Evolutionary conservation across 2,797 vertebrate species (phyloP).

Genomic region (Peromyscus aztecus): DNA sequence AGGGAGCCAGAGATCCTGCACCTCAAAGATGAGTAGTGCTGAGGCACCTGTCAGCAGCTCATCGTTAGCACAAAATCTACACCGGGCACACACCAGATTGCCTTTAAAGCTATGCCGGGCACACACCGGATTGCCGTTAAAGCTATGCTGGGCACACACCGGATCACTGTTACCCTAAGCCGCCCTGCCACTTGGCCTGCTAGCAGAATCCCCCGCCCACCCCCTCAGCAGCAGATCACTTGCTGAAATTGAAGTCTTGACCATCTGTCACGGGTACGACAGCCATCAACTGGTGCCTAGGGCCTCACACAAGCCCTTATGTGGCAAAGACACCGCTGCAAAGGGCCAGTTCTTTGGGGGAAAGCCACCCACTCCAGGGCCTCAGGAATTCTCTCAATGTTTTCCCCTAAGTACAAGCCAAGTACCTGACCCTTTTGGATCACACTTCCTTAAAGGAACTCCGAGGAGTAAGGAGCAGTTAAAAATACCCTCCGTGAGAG

Average conservation of each 20-base stretch:
- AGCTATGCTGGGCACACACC: conserved; percentile 88
- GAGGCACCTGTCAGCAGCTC: conserved; percentile 88
- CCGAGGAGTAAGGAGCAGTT: conserved; percentile 64
- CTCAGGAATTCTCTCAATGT: conserved; percentile 79
- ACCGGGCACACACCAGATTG: conserved; percentile 88
- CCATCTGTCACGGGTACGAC: conserved; percentile 90
- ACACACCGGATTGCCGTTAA: conserved; percentile 87
- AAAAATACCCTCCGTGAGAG: conserved; percentile 80
- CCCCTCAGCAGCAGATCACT: conserved; percentile 76
- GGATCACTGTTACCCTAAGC: conserved; percentile 88
- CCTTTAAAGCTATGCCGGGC: conserved; percentile 86
- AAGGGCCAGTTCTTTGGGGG: conserved; percentile 82
- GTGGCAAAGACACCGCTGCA: conserved; percentile 87
- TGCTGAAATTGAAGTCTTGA: conserved; percentile 87
- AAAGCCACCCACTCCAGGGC: conserved; percentile 73
- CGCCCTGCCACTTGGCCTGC: conserved; percentile 84
- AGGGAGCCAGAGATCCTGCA: conserved; percentile 83
- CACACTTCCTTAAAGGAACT: conserved; percentile 74
- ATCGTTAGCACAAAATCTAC: conserved; percentile 86
- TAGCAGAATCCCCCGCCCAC: conserved; percentile 84
- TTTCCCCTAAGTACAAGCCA: conserved; percentile 71
- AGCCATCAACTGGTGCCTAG: conserved; percentile 87
- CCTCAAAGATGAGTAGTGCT: conserved; percentile 76
- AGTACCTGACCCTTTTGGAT: conserved; percentile 79
- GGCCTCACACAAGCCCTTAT: conserved; percentile 87